Evolutionary conservation across 2,797 vertebrate species (phyloP).

Genomic region (Squalus acanthias): DNA sequence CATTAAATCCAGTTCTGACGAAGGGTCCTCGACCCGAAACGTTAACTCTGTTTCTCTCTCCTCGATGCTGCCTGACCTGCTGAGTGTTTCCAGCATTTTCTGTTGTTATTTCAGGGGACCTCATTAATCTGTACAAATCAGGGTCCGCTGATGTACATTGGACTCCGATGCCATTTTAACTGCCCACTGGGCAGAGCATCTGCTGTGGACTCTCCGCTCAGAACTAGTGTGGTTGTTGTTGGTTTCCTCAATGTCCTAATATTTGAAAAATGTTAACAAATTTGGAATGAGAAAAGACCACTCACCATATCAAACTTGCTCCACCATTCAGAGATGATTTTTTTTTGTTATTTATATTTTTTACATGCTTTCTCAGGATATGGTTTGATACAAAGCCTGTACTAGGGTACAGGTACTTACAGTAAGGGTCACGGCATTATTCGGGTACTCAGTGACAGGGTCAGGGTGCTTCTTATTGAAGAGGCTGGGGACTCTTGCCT

Average conservation of each 20-base stretch:
- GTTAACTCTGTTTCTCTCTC: no score
- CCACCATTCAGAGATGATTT: neutral
- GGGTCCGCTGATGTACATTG: neutral
- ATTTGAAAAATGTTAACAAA: neutral
- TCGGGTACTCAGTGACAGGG: neutral
- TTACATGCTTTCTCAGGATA: neutral
- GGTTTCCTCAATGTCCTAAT: neutral
- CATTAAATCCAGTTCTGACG: neutral
- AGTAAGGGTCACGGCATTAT: neutral
- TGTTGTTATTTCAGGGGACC: neutral
- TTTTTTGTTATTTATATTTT: neutral
- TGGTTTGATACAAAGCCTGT: neutral
- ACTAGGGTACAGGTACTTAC: neutral
- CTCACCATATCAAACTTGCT: neutral
- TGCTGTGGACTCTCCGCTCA: neutral
- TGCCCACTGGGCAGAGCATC: neutral
- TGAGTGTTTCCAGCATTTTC: no score
- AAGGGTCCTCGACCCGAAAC: no score
- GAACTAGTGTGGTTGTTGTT: no score
- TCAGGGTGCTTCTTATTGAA: neutral
- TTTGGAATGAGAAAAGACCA: neutral
- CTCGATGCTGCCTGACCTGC: no score
- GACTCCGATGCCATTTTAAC: neutral
- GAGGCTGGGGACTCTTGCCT: neutral
- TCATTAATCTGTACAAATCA: neutral